Base-by-base conservation (phyloP, 1,140 invertebrate species). In the Hycleus cichorii region DNA sequence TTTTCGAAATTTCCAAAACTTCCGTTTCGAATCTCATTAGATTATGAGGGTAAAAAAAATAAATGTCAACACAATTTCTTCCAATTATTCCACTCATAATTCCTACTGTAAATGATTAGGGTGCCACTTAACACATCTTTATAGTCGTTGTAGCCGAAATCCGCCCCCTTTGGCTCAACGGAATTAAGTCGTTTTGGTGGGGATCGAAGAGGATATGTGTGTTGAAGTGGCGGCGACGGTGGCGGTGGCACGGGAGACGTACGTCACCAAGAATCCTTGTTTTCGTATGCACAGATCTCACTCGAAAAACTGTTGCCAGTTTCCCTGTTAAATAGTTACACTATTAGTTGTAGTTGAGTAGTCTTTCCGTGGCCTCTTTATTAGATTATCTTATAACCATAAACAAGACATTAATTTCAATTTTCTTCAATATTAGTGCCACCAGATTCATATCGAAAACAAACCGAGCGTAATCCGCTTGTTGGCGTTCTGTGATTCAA, bases 401-500 rank as follows among this genome's bases (percentile, higher is more conserved):
- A 64, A 64, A 64, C 63, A 64, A 48, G 7, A 60, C 63, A 64
- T 64, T 64, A 64, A 64, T 64, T 60, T 64, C 63, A 64, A 64
- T 64, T 64, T 64, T 49, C 49, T 32, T 32, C 18, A 32, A 32
- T 32, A 32, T 32, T 7, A 7, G 32, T 32, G 32, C 7, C 32
- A 32, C 4, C 32, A 32, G 18, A 32, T 32, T 32, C 32, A 32
- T 32, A 5, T 32, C 32, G 7, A 32, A 32, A 32, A 32, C 32
- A 7, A 32, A 4, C 7, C 32, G 32, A 32, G 7, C 32, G 3
- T 32, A 32, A 32, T 32, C 32, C 7, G 32, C 7, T 7, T 4
- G 4, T 32, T 32, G 32, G 32, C 32, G 32, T 32, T 32, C 4
- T 7, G 7, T 18, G 32, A 32, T 32, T 32, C 4, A 32, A 32